Base-by-base conservation (phyloP, 2,113 vertebrate genomes). In the Hystrix cristata region DNA sequence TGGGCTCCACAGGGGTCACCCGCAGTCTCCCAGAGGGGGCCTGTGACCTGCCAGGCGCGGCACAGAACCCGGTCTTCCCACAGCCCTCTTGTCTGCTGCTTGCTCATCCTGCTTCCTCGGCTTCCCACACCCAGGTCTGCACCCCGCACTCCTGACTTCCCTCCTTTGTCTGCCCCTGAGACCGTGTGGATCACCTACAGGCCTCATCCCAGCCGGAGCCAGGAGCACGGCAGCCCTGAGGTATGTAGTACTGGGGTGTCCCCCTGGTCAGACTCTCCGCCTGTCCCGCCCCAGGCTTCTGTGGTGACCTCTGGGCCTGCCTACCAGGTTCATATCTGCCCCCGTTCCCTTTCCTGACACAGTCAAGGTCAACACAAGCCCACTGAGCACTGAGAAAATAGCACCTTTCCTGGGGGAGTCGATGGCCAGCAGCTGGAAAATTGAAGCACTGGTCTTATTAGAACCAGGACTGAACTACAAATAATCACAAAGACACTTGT, bases 141-240 rank as follows among this genome's bases (percentile, higher is more conserved):
- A 23, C 27, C 90, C 84, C 64, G 92, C 60, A 76, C 80, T 0
- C 43, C 64, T 0, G 4, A 83, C 72, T 82, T 71, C 31, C 71
- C 98, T 51, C 64, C 67, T n/a, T 55, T 79, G 12, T 87, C 97
- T 46, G 43, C 79, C 25, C 83, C 96, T 0, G 48, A 95, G 81
- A 91, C 65, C 7, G n/a, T 95, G 2, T 97, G 97, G 96, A 51
- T 97, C 60, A 74, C 96, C 88, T 95, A 92, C 60, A 78, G 88
- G 31, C 90, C 96, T 85, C 96, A 94, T 27, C 96, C 95, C 78
- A 65, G 71, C 19, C 1, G 1, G 76, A 96, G 78, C 81, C 95
- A 86, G 82, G 92, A 95, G 43, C 71, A 69, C 34, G 89, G 90
- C 51, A 34, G 71, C 62, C 76, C 87, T 14, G 69, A 97, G 95